Conservation (phyloP, 2,113 vertebrate genomes). For the Carlito syrichta region DNA sequence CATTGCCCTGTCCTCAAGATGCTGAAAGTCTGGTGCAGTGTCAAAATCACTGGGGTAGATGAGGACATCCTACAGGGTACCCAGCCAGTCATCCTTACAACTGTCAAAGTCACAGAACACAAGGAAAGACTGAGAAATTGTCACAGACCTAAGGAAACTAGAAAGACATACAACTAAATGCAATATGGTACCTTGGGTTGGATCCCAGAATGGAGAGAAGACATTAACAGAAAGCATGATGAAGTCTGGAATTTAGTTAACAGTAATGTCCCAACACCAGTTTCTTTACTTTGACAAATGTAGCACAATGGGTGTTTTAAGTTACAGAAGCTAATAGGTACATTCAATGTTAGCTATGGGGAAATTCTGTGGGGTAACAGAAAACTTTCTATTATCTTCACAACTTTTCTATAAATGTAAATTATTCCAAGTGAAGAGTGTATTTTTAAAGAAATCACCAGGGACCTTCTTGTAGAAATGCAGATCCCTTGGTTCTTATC, state of each 20-base stretch:
- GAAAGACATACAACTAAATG: accelerated
- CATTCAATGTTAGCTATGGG: not conserved
- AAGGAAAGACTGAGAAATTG: not conserved
- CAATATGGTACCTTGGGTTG: not conserved
- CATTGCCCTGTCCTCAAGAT: accelerated
- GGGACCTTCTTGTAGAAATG: too few species aligned
- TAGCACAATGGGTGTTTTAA: too few species aligned
- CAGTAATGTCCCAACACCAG: too few species aligned
- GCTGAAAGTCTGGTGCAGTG: accelerated
- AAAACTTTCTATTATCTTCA: not conserved
- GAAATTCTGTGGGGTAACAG: accelerated
- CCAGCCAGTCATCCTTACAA: too few species aligned
- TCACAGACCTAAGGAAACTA: not conserved
- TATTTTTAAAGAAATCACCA: not conserved
- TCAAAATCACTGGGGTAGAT: not conserved
- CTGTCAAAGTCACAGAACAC: not conserved
- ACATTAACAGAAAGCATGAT: accelerated
- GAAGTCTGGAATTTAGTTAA: not conserved
- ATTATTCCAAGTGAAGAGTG: not conserved
- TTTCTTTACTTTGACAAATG: not conserved
- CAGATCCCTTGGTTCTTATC: too few species aligned
- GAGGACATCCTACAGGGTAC: not conserved
- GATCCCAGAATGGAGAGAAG: not conserved
- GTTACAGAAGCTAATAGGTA: not conserved
- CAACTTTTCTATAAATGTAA: not conserved